These are phyloP conservation scores for Ptychadena robeensis DNA, from an alignment of 2,797 vertebrate genomes.

Conservation along the genomic window DNA sequence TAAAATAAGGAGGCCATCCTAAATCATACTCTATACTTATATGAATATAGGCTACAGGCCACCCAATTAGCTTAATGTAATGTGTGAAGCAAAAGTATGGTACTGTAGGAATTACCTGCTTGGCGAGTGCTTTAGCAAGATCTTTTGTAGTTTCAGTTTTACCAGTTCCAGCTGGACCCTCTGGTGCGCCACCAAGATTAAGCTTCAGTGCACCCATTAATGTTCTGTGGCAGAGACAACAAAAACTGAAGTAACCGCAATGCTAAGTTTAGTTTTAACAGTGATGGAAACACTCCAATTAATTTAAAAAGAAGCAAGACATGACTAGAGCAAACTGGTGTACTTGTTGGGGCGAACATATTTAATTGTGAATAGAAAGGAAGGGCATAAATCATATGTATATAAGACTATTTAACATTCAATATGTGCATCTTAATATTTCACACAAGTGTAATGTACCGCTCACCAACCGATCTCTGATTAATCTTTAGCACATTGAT, in stretches of 20 bases:
- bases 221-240: conserved; percentile 75
- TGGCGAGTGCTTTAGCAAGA: conserved; percentile 94
- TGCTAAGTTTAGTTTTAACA: not conserved
- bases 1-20: too few species aligned
- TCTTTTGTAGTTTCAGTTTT: conserved; percentile 98
- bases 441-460: too few species aligned
- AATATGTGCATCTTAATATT: too few species aligned
- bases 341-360: too few species aligned
- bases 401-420: too few species aligned
- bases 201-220: conserved; percentile 94
- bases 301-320: too few species aligned
- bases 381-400: too few species aligned
- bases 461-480: too few species aligned
- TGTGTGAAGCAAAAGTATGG: too few species aligned
- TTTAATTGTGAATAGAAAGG: not conserved
- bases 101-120: conserved; percentile 86
- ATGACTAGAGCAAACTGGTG: too few species aligned
- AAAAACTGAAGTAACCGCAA: not conserved
- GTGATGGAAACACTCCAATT: too few species aligned
- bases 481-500: too few species aligned
- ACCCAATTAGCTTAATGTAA: not conserved
- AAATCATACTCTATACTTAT: not conserved
- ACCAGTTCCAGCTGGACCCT: conserved; percentile 93
- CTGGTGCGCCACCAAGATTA: conserved; percentile 92
- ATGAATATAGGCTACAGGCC: not conserved